Evolutionary conservation across 2,888 invertebrate species (phyloP).

Genomic region (Plebejus melissa): DNA sequence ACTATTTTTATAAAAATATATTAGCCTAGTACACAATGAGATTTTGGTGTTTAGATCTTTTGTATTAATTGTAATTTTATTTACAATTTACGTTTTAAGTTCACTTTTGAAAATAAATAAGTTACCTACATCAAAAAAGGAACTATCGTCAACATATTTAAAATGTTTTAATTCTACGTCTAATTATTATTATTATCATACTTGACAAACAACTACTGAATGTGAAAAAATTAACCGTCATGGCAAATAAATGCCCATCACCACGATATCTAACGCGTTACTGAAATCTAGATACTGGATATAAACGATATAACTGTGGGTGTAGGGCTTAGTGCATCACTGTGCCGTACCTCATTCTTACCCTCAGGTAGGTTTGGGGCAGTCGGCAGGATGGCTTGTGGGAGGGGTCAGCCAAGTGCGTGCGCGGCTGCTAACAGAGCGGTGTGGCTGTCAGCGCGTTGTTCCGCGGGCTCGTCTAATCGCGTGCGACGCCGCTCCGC

Average conservation of each 20-base stretch:
- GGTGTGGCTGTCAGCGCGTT: conserved; percentile 63
- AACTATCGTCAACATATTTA: background rate
- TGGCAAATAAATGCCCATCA: background rate
- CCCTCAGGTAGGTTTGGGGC: background rate
- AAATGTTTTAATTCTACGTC: no score
- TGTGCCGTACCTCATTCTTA: background rate
- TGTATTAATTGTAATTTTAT: background rate
- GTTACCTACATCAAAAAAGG: background rate
- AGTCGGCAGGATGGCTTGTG: background rate
- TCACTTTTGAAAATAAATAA: no score
- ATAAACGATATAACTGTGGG: conserved; percentile 60
- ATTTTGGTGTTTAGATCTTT: background rate
- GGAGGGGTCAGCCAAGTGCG: conserved; percentile 57
- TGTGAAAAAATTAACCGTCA: background rate
- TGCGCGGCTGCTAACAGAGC: conserved; percentile 54
- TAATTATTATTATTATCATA: background rate
- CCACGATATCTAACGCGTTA: background rate
- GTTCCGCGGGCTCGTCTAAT: conserved; percentile 50
- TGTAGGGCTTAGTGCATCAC: conserved; percentile 48
- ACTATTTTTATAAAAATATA: background rate
- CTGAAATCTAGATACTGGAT: conserved; percentile 54
- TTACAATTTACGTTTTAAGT: no score
- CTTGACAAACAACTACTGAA: background rate
- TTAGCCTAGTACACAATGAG: background rate
- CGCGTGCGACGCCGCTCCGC: conserved; percentile 61